Evolutionary conservation across 2,797 vertebrate genomes (phyloP).

Genomic region (Anniella stebbinsi): DNA sequence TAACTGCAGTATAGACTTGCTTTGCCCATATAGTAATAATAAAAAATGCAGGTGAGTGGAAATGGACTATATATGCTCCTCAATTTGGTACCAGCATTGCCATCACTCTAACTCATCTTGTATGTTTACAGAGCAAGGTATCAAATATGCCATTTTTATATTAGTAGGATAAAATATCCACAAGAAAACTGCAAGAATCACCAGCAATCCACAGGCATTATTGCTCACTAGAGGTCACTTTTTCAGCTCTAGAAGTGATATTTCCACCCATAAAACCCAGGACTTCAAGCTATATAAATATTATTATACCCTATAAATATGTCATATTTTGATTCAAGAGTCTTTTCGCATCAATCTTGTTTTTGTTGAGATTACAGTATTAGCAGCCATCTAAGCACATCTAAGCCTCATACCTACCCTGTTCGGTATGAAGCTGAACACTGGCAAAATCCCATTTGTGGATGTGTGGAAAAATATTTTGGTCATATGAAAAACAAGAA

Average conservation of each 20-base stretch:
- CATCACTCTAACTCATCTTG: constrained; percentile 5
- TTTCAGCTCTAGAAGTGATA: constrained; percentile 48
- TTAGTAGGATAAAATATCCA: constrained; percentile 28
- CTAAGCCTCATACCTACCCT: not conserved
- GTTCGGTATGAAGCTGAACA: not conserved
- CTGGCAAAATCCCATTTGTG: not conserved
- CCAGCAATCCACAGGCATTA: constrained; percentile 36
- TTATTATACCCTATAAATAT: constrained; percentile 47
- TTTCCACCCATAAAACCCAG: constrained; percentile 46
- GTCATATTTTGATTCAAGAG: constrained; percentile 32
- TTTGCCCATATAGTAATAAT: not conserved
- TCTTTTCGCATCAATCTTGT: constrained; percentile 47
- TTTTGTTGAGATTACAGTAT: not conserved
- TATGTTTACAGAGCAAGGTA: constrained; percentile 45
- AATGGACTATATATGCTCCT: constrained; percentile 51
- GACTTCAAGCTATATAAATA: constrained; percentile 51
- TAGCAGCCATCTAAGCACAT: not conserved
- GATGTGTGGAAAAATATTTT: not conserved
- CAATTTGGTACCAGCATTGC: not conserved
- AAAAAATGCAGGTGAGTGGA: not conserved
- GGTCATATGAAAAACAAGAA: not conserved
- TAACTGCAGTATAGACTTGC: not conserved
- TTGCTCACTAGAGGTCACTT: constrained; percentile 32
- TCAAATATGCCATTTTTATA: constrained; percentile 34
- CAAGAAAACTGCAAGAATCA: constrained; percentile 18